Evolutionary conservation across 2,113 vertebrate genomes (phyloP), one percentile per base, ranked within the genome.

Genomic region (Hemiscyllium ocellatum): DNA sequence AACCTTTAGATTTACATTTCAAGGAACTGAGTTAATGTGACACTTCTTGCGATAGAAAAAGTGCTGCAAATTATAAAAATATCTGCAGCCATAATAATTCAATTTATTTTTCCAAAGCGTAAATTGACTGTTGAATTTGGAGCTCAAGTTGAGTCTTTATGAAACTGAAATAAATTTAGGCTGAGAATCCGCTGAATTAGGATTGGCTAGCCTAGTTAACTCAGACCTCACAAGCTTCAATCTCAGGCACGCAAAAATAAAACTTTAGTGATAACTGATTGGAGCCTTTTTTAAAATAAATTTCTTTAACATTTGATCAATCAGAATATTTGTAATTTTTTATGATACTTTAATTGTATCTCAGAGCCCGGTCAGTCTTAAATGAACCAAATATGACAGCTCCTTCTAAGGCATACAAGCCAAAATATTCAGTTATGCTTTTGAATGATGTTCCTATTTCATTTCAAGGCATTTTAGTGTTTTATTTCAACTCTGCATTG

Each of bases 371-470:
- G 50, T 95, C 37, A 3, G 24, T 33, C 93, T 72, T 69, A 50
- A 70, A 95, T 50, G 29, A n/a, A 65, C 66, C 93, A 72, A 37
- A 72, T 72, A 72, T 95, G 93, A 95, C 68, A 42, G 29, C n/a
- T 94, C 24, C 17, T 94, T 66, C 26, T 89, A 33, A 89, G n/a
- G 65, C 68, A 95, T 66, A 94, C 20, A 69, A 69, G 68, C 93
- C 93, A 95, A 95, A 72, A 26, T 70, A 50, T 26, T 70, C 42
- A 72, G 68, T 95, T 95, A 72, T 95, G 68, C 68, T 70, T 95
- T 95, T 95, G 93, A 70, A 50, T 4, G 20, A 29, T 33, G 42
- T 93, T 93, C 17, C 61, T 93, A 15, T 93, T 37, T 93, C 33
- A 37, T 66, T 66, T 24, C 52, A 93, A 65, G 61, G 89, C 80